Evolutionary conservation across 2,113 vertebrate genomes (phyloP).

Genomic region (Alectura lathami): DNA sequence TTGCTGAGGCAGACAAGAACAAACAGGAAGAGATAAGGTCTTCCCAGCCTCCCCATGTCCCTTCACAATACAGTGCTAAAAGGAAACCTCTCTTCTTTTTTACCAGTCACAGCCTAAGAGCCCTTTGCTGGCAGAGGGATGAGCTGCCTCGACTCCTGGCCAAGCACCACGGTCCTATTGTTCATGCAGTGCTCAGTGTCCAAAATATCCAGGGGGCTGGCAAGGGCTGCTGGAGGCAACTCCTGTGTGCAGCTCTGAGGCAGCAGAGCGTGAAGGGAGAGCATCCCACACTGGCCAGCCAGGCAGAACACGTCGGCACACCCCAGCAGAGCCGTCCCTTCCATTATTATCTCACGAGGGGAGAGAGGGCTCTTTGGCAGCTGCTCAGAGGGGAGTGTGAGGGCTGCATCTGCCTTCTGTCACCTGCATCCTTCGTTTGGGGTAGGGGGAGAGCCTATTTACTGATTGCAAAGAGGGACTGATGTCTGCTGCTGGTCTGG

Average conservation of each 20-base stretch:
- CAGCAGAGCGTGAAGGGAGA: not conserved
- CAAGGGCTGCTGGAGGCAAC: slow-evolving; percentile 30
- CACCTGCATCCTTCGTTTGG: rapidly evolving
- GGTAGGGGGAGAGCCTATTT: not conserved
- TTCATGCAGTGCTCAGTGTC: not conserved
- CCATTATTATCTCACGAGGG: not conserved
- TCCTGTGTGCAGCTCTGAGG: not conserved
- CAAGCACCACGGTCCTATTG: rapidly evolving
- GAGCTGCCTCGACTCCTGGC: not conserved
- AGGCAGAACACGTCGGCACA: not conserved
- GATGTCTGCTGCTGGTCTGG: not conserved
- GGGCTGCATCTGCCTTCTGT: not conserved
- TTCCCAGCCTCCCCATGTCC: not conserved
- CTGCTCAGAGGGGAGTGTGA: not conserved
- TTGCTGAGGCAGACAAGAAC: rapidly evolving
- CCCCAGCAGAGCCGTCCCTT: not conserved
- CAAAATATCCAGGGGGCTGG: slow-evolving; percentile 7
- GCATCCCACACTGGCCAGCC: not conserved
- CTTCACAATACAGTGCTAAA: not conserved
- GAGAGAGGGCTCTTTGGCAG: not conserved
- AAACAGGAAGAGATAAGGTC: not conserved
- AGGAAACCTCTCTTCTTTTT: not conserved
- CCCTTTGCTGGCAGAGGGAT: not conserved
- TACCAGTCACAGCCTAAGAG: rapidly evolving
- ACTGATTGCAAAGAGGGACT: not conserved